Evolutionary conservation across 2,797 vertebrate species (phyloP).

Genomic region (Rhyacichthys aspro): DNA sequence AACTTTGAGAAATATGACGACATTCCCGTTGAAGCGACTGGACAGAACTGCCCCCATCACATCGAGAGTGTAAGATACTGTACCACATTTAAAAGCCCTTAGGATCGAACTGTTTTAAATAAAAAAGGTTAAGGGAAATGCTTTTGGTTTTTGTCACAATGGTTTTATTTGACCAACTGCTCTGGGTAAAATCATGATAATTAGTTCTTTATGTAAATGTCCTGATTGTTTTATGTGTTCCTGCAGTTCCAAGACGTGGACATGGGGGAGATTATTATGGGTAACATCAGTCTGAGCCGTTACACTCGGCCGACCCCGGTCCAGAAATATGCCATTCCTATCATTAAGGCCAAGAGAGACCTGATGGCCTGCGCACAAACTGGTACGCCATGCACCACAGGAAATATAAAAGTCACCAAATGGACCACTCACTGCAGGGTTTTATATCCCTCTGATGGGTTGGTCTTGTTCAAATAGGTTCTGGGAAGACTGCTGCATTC

Average conservation of each 20-base stretch:
- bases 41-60: conserved; percentile 91
- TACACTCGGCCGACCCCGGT: conserved; percentile 96
- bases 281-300: conserved; percentile 90
- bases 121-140: no score
- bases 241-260: conserved; percentile 93
- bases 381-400: conserved; percentile 69
- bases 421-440: neutral
- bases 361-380: conserved; percentile 98
- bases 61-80: conserved; percentile 94
- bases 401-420: neutral
- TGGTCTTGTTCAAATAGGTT: conserved; percentile 76
- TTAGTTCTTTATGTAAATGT: no score
- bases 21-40: conserved; percentile 97
- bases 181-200: neutral
- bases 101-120: no score
- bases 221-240: neutral
- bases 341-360: conserved; percentile 95
- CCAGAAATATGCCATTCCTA: conserved; percentile 97
- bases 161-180: no score
- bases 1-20: conserved; percentile 99
- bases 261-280: conserved; percentile 98
- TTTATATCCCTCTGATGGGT: conserved; percentile 1
- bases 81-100: no score
- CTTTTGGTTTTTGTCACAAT: no score
- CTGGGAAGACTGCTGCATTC: conserved; percentile 96